Percentiles rank a stretch among this genome's conserved stretches.
Conservation (phyloP, 2,113 vertebrate genomes). For the Sander lucioperca region DNA sequence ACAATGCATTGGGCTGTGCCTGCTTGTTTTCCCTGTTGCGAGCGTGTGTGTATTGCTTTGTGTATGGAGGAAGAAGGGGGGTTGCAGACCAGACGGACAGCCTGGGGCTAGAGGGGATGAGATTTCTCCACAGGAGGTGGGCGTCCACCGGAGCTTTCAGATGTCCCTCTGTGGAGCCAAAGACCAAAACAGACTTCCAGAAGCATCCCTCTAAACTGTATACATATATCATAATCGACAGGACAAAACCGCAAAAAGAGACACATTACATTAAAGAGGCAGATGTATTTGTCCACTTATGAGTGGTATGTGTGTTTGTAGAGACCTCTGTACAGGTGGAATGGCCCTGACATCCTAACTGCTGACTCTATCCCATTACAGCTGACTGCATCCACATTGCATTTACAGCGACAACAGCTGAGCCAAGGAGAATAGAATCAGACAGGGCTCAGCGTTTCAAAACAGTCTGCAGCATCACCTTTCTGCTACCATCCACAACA, state of each 20-base stretch:
- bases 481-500: neutral
- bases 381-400: constrained; percentile 25
- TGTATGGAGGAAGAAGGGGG: constrained; percentile 7
- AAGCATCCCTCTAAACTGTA: neutral
- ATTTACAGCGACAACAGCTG: constrained; percentile 28
- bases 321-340: neutral
- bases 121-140: constrained; percentile 44
- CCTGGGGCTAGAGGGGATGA: constrained; percentile 30
- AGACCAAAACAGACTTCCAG: neutral
- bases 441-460: constrained; percentile 38
- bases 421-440: constrained; percentile 18
- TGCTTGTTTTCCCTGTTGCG: neutral
- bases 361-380: constrained; percentile 47
- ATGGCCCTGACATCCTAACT: neutral
- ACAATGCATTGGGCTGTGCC: neutral
- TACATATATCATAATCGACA: neutral
- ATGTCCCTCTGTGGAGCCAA: constrained; percentile 30
- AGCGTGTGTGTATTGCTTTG: neutral
- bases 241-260: too few species aligned
- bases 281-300: neutral
- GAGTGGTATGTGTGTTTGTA: neutral
- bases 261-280: neutral
- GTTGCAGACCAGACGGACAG: constrained; percentile 20
- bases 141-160: constrained; percentile 24
- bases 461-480: constrained; percentile 5